These are phyloP conservation scores for Holcopasites calliopsidis DNA, from an alignment of 1,140 invertebrate genomes.

Conservation along the genomic window DNA sequence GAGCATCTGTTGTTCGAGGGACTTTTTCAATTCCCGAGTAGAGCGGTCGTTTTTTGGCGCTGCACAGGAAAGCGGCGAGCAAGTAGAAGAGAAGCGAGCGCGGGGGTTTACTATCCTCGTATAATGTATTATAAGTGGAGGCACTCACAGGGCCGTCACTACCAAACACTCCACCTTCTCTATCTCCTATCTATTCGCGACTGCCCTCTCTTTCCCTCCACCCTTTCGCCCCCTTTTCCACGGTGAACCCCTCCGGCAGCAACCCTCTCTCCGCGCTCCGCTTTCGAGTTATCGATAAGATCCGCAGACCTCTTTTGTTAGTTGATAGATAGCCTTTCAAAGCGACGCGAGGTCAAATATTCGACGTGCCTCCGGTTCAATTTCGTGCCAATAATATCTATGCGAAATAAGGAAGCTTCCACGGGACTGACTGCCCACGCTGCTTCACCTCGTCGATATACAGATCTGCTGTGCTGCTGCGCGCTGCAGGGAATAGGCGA, in stretches of 20 bases:
- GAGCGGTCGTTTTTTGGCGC: slow-evolving; percentile 59
- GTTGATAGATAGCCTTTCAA: slow-evolving; percentile 69
- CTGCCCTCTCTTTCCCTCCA: slow-evolving; percentile 10
- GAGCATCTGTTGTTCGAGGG: slow-evolving; percentile 55
- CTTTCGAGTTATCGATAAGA: slow-evolving; percentile 71
- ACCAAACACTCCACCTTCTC: slow-evolving; percentile 63
- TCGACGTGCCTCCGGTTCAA: slow-evolving; percentile 63
- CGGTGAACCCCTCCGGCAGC: background rate
- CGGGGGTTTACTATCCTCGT: slow-evolving; percentile 48
- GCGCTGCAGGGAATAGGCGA: background rate
- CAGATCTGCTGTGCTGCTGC: too few species aligned
- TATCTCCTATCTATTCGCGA: slow-evolving; percentile 22
- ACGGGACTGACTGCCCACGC: slow-evolving; percentile 8
- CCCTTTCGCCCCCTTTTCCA: background rate
- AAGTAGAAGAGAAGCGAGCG: slow-evolving; percentile 25
- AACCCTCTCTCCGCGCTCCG: slow-evolving; percentile 49
- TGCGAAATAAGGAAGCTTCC: slow-evolving; percentile 38
- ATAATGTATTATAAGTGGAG: slow-evolving; percentile 70
- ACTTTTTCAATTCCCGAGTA: slow-evolving; percentile 43
- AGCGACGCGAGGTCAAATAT: slow-evolving; percentile 66
- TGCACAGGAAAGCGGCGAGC: slow-evolving; percentile 4
- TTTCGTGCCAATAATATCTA: slow-evolving; percentile 68
- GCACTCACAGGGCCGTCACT: slow-evolving; percentile 67
- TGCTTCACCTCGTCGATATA: too few species aligned
- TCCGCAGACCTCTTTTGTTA: slow-evolving; percentile 63